Evolutionary conservation across 2,888 invertebrate genomes (phyloP), one percentile per base, ranked within the genome.

Genomic region (Agriopis marginaria): DNA sequence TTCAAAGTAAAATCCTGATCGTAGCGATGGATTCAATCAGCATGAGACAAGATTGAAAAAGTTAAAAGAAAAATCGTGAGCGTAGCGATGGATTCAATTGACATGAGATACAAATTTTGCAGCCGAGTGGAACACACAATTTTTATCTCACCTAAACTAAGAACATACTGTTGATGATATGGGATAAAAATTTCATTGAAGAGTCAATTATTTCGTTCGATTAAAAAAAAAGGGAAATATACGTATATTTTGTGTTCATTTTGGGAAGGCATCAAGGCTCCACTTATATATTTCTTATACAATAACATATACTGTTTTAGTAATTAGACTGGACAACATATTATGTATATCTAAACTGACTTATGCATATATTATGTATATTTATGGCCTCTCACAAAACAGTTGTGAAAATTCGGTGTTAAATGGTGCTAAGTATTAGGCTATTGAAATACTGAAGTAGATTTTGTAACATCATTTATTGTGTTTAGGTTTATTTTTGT

Each of bases 341-440:
- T 6, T 47, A 8, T 58, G 12, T 32, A 45, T 12, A 23, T 23
- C 23, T 10, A 17, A 10, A 51, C 14, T 51, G 23, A 50, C 8
- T 11, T 23, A 23, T 51, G 14, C 6, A 23, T 51, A 11, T 51
- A 23, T 51, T 32, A 14, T 50, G 7, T 50, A 50, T 12, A 17
- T 32, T 32, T 32, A 32, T 5, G 3, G 5, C 39, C 12, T 39
- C 54, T 3, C 40, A 47, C 7, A 55, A 39, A 42, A 51, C 17
- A 23, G 10, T 63, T 53, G 42, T 51, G 51, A 58, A 60, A 32
- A 45, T 42, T 60, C 32, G 58, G 68, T 68, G 68, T 59, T 11
- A 7, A 39, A 44, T 53, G 68, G 68, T 68, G 68, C 68, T 68
- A 7, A 23, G 17, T 40, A 67, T 47, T 10, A 55, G 9, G 40